Base-by-base conservation (phyloP, 2,113 vertebrate species). In the Ammodytes dubius region DNA sequence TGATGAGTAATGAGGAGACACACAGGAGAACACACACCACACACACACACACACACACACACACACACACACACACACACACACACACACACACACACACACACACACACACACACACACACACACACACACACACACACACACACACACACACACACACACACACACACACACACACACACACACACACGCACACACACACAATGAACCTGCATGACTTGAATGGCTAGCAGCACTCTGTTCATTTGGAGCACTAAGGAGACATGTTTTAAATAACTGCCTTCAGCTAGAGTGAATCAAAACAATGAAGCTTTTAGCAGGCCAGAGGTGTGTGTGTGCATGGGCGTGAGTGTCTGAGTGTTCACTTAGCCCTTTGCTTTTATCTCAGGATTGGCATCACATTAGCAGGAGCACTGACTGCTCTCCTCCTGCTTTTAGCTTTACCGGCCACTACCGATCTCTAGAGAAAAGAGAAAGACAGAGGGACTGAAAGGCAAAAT, bases 281-380 rank as follows among this genome's bases (percentile, higher is more conserved):
- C 45, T 60, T 82, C 72, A 37, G 54, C 58, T 11, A 57, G 7
- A 35, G 39, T 57, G 74, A 79, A 19, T 77, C 27, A 47, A 83
- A 84, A 77, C 73, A 72, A 75, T 19, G 7, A 76, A 64, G 84
- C 86, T 92, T 87, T 92, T 66, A 90, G 81, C 56, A 57, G 81
- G 86, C 74, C 82, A 82, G 77, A 83, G 71, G 66, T 84, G 17
- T 50, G 42, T 42, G 50, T 50, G 27, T 39, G 54, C 12, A 56
- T n/a, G 43, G 39, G 56, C 52, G 56, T 50, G 46, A 14, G 74
- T 81, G 70, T 78, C 49, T 70, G 66, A 84, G 72, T 54, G 54
- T 56, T 83, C 82, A 90, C 86, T 90, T 37, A 77, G 64, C 75
- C n/a, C 72, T 78, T 60, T 81, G 74, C 74, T 87, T 87, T 85